Base-by-base conservation (phyloP, 2,113 vertebrate species). In the Tapirus terrestris region DNA sequence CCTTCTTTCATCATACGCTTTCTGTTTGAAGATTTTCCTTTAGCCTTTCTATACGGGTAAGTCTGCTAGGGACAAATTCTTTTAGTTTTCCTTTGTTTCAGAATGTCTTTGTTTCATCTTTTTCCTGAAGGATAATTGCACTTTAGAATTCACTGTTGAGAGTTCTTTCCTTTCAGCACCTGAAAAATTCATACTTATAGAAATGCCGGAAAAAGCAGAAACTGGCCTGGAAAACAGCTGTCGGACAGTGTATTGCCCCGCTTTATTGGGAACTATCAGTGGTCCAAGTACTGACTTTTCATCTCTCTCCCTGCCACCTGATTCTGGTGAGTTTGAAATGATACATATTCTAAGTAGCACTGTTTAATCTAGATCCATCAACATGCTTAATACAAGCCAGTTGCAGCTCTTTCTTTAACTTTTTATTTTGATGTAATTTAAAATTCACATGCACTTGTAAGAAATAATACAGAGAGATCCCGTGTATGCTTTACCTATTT, bases 21-120 rank as follows among this genome's bases (percentile, higher is more conserved):
- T 94, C 43, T 80, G 31, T 91, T 91, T 86, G 39, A 80, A 89
- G 60, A 79, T 76, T 63, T 73, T 91, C 12, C 83, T 86, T 91
- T 93, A 89, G 39, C 18, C 25, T 67, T 96, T 93, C 8, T 84
- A 21, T 96, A 72, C 60, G 29, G 51, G 27, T 88, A 75, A 91
- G 75, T 81, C 23, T 70, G 17, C 36, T 70, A 86, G 27, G 45
- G 67, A 79, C 29, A 76, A 17, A 68, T 83, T 94, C 29, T 68
- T 84, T 93, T 43, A 79, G 33, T 88, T 88, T 96, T 93, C 27
- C 51, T 96, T 94, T 96, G 84, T 79, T 83, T 83, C 16, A 61
- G 8, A 70, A 84, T 77, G 56, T 72, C 82, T 96, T 75, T 77
- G 51, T 65, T 89, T 90, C 48, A 65, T 29, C 1, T 12, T 61